Percentiles rank a stretch among this genome's conserved stretches.
These are phyloP conservation scores for Eledona agricola DNA, from an alignment of 2,888 invertebrate species.

Conservation along the genomic window DNA sequence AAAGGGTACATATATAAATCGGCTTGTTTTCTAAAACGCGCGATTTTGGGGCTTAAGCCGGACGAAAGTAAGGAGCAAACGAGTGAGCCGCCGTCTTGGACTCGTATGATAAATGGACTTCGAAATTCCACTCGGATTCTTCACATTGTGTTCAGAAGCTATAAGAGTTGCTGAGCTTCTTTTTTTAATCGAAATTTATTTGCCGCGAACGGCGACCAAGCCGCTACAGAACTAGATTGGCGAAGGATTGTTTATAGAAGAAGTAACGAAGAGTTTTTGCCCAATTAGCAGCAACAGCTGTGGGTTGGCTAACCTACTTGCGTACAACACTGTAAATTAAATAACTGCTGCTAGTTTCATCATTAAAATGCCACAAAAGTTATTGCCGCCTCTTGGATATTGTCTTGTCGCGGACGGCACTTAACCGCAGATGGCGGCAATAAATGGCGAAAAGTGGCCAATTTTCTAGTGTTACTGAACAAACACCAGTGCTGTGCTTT, in stretches of 20 bases:
- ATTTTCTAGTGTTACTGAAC: too few species aligned
- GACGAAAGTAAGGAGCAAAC: slow-evolving; percentile 38
- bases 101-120: slow-evolving; percentile 60
- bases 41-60: slow-evolving; percentile 20
- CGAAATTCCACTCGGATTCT: slow-evolving; percentile 61
- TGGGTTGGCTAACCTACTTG: slow-evolving; percentile 9
- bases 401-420: slow-evolving; percentile 3
- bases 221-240: neutral
- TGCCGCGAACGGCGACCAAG: too few species aligned
- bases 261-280: slow-evolving; percentile 1
- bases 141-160: slow-evolving; percentile 58
- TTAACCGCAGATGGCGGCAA: slow-evolving; percentile 5
- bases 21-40: slow-evolving; percentile 16
- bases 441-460: neutral
- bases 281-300: slow-evolving; percentile 14
- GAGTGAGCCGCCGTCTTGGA: slow-evolving; percentile 46
- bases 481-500: too few species aligned
- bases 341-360: slow-evolving; percentile 9
- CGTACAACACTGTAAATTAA: slow-evolving; percentile 8
- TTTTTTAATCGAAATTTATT: slow-evolving; percentile 34
- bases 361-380: slow-evolving; percentile 11
- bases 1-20: slow-evolving; percentile 29
- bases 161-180: slow-evolving; percentile 35
- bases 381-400: slow-evolving; percentile 2
- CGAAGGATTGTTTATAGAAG: neutral